Conservation (phyloP, 2,113 vertebrate genomes). For the Dinomys branickii region DNA sequence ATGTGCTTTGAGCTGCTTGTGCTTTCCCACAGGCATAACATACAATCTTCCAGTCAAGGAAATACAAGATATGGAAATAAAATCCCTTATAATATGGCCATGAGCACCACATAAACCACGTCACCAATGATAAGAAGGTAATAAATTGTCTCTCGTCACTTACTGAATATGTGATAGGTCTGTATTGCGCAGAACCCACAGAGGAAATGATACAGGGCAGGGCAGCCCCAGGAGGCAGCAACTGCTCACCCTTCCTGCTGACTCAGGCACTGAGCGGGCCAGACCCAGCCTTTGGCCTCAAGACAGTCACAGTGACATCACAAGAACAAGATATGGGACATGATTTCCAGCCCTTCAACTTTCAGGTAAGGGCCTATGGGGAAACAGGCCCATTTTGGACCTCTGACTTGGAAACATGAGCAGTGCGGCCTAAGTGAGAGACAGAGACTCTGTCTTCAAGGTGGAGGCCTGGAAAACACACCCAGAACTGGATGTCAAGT, state of each 20-base stretch:
- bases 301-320: not conserved
- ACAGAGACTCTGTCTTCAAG: not conserved
- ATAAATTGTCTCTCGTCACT: not conserved
- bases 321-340: not conserved
- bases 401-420: not conserved
- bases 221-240: too few relatives aligned
- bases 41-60: not conserved
- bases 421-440: not conserved
- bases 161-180: not conserved
- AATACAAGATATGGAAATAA: not conserved
- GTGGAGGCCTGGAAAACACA: not conserved
- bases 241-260: not conserved
- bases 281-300: not conserved
- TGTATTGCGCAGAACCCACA: not conserved
- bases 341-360: not conserved
- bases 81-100: not conserved
- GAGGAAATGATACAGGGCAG: not conserved
- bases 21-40: not conserved
- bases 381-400: not conserved
- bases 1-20: not conserved
- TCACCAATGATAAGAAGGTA: not conserved
- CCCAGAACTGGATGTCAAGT: not conserved
- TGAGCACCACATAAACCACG: rapidly evolving
- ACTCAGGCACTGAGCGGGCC: not conserved
- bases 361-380: not conserved